A percentile compares a stretch with the other conserved stretches of the same genome.
Conservation (phyloP, 1,140 invertebrate species). For the Capitella teleta region DNA sequence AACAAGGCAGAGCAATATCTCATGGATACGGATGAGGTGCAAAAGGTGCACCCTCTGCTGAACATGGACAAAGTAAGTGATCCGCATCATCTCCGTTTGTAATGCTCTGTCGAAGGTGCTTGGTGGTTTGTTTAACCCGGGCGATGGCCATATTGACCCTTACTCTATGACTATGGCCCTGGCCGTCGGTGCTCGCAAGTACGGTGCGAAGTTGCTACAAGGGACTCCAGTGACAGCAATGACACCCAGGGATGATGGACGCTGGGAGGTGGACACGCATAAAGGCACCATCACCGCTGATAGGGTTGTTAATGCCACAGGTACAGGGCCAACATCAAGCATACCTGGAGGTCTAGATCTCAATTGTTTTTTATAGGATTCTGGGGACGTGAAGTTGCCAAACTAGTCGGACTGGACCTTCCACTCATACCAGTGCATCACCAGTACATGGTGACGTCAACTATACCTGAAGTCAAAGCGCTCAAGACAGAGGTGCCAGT, state of each 20-base stretch:
- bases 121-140: slow-evolving; percentile 34
- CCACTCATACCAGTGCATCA: slow-evolving; percentile 42
- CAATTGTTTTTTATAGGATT: slow-evolving; percentile 26
- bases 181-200: slow-evolving; percentile 31
- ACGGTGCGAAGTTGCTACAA: slow-evolving; percentile 28
- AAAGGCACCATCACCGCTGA: slow-evolving; percentile 27
- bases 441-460: slow-evolving; percentile 39
- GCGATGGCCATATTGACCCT: slow-evolving; percentile 41
- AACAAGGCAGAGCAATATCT: slow-evolving; percentile 32
- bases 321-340: slow-evolving; percentile 14
- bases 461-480: slow-evolving; percentile 31
- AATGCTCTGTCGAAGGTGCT: slow-evolving; percentile 23
- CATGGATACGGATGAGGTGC: slow-evolving; percentile 33
- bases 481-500: slow-evolving; percentile 39
- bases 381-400: slow-evolving; percentile 39
- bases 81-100: background rate
- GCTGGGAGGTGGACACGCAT: slow-evolving; percentile 30
- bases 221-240: slow-evolving; percentile 20
- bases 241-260: slow-evolving; percentile 19
- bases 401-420: slow-evolving; percentile 27
- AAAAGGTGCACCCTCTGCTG: slow-evolving; percentile 29
- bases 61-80: slow-evolving; percentile 30
- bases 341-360: background rate
- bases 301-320: slow-evolving; percentile 38
- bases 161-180: slow-evolving; percentile 41